phyloP scores from a whole-genome alignment of 2,888 invertebrate species.

The Agapostemon virescens region DNA sequence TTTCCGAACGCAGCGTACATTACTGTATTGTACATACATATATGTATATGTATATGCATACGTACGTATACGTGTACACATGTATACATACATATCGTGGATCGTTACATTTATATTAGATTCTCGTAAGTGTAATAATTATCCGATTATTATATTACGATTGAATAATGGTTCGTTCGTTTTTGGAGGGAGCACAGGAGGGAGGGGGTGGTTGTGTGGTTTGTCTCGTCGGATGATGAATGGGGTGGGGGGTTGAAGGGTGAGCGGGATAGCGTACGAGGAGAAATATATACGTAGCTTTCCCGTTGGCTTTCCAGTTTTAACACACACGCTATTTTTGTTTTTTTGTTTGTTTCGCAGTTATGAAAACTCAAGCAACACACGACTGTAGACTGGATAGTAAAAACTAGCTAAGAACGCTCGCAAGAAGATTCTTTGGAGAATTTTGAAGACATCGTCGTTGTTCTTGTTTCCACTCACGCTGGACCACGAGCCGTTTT shows the following conservation, averaged over 20 bases:
- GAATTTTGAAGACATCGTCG: slow-evolving; percentile 72
- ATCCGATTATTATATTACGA: slow-evolving; percentile 56
- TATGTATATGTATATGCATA: slow-evolving; percentile 39
- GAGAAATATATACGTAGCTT: slow-evolving; percentile 51
- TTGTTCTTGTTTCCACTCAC: slow-evolving; percentile 50
- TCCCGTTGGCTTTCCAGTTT: slow-evolving; percentile 54
- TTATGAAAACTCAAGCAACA: slow-evolving; percentile 76
- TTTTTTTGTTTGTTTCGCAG: slow-evolving; percentile 59
- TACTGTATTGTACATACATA: slow-evolving; percentile 48
- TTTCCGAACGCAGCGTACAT: slow-evolving; percentile 44
- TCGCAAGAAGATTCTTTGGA: slow-evolving; percentile 75
- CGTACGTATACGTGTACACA: slow-evolving; percentile 51
- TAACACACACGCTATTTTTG: slow-evolving; percentile 70
- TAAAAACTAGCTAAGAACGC: slow-evolving; percentile 73
- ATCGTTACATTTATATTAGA: slow-evolving; percentile 59
- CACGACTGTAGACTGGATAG: slow-evolving; percentile 73
- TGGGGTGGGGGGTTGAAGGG: slow-evolving; percentile 2
- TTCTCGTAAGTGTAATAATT: slow-evolving; percentile 63
- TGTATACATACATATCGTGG: slow-evolving; percentile 32
- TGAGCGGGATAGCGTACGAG: slow-evolving; percentile 33
- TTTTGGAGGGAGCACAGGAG: slow-evolving; percentile 2
- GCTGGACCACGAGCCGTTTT: not conserved
- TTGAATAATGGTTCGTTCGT: slow-evolving; percentile 54
- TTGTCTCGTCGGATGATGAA: not conserved
- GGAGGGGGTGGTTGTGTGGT: slow-evolving; percentile 23